These are phyloP conservation scores for Australoheros facetus DNA, from an alignment of 2,797 vertebrate genomes.

Conservation along the genomic window DNA sequence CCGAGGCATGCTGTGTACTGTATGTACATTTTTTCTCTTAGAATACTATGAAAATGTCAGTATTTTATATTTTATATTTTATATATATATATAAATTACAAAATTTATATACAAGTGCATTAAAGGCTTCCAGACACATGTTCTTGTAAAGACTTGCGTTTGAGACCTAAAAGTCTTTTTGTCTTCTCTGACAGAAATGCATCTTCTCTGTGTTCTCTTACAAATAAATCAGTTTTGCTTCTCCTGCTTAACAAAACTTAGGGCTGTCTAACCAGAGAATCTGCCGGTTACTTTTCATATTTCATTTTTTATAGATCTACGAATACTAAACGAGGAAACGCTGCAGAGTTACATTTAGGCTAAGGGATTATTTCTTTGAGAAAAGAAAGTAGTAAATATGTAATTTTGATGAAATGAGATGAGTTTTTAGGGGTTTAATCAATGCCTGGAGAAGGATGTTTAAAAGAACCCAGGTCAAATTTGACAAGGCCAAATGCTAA, in stretches of 20 bases:
- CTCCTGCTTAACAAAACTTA: background rate
- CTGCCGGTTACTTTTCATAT: background rate
- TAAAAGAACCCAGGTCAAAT: background rate
- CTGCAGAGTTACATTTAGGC: background rate
- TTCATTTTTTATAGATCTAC: background rate
- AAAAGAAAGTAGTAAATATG: background rate
- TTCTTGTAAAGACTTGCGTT: background rate
- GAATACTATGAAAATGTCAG: background rate
- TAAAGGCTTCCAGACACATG: background rate
- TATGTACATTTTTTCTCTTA: no score
- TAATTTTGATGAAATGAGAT: background rate
- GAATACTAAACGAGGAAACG: rapidly evolving
- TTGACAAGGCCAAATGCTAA: background rate
- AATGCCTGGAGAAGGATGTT: background rate
- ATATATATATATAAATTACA: background rate
- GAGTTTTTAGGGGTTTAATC: background rate
- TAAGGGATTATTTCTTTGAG: background rate
- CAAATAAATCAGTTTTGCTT: background rate
- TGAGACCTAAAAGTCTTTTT: background rate
- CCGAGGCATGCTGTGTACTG: background rate
- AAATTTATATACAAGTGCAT: no score
- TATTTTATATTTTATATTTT: background rate
- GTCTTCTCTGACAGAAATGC: background rate
- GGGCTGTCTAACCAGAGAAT: background rate
- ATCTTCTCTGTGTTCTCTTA: background rate